A percentile compares a stretch with the other conserved stretches of the same genome.
Evolutionary conservation across 1,140 invertebrate species (phyloP).

Genomic region (Drosophila lowei): DNA sequence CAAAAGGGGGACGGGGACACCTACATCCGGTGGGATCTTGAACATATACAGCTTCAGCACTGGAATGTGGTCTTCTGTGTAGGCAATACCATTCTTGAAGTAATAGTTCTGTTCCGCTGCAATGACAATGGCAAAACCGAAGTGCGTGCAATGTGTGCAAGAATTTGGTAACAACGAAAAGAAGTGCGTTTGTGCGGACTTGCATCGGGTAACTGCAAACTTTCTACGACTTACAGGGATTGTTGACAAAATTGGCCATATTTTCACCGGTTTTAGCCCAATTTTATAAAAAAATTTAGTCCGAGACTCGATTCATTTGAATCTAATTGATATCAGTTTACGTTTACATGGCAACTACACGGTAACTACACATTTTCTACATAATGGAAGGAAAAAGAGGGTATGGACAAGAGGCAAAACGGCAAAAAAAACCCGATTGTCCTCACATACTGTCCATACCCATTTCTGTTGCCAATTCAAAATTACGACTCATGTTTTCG

Average conservation of each 20-base stretch:
- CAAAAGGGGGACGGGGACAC: neutral
- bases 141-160: neutral
- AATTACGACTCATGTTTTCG: no score
- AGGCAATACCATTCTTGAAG: constrained; percentile 45
- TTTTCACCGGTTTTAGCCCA: neutral
- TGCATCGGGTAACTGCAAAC: no score
- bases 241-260: constrained; percentile 7
- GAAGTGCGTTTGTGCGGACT: neutral
- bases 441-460: no score
- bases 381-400: no score
- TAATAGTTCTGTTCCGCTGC: constrained; percentile 36
- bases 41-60: constrained; percentile 50
- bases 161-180: neutral
- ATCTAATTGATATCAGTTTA: no score
- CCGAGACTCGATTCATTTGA: neutral
- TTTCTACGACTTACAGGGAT: constrained; percentile 22
- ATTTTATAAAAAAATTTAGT: constrained; percentile 9
- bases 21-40: constrained; percentile 44
- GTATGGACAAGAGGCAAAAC: no score
- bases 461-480: no score
- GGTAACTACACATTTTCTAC: no score
- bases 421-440: no score
- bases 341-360: no score
- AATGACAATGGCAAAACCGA: neutral
- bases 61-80: constrained; percentile 65